Percentiles rank a stretch among this genome's conserved stretches.
These are phyloP conservation scores for Ammodytes marinus DNA, from an alignment of 2,113 vertebrate genomes.

Conservation along the genomic window DNA sequence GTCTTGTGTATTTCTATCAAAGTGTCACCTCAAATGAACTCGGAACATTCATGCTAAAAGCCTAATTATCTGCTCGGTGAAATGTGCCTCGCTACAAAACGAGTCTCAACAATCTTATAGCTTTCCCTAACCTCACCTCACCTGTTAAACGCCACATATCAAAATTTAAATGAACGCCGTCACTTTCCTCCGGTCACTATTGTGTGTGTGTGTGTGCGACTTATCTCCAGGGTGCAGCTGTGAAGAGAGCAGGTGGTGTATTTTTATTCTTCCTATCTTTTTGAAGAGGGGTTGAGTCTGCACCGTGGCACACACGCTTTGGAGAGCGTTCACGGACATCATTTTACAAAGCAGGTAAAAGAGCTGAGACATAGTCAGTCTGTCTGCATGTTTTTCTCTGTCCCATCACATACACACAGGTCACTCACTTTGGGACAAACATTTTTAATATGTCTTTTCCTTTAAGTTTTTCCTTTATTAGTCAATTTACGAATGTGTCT, in stretches of 20 bases:
- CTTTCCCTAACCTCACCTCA: constrained; percentile 10
- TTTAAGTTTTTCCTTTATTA: too few species aligned
- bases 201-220: constrained; percentile 35
- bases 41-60: constrained; percentile 35
- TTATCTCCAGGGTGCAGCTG: constrained; percentile 77
- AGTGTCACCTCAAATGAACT: constrained; percentile 44
- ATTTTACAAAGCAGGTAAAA: constrained; percentile 37
- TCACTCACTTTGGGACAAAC: constrained; percentile 1
- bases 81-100: constrained; percentile 37
- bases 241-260: constrained; percentile 66
- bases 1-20: not conserved
- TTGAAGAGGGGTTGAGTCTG: constrained; percentile 37
- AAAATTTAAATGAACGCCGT: constrained; percentile 53
- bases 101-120: constrained; percentile 7
- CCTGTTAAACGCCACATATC: constrained; percentile 42
- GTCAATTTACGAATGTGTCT: too few species aligned
- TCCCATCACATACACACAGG: constrained; percentile 7
- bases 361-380: not conserved
- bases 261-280: constrained; percentile 71
- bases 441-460: not conserved
- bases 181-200: constrained; percentile 20
- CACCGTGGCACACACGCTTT: constrained; percentile 20
- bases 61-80: constrained; percentile 50
- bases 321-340: constrained; percentile 35
- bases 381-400: not conserved